Percentiles rank a stretch among this genome's conserved stretches.
Conservation (phyloP, 1,140 invertebrate genomes). For the Eubasilissa regina region DNA sequence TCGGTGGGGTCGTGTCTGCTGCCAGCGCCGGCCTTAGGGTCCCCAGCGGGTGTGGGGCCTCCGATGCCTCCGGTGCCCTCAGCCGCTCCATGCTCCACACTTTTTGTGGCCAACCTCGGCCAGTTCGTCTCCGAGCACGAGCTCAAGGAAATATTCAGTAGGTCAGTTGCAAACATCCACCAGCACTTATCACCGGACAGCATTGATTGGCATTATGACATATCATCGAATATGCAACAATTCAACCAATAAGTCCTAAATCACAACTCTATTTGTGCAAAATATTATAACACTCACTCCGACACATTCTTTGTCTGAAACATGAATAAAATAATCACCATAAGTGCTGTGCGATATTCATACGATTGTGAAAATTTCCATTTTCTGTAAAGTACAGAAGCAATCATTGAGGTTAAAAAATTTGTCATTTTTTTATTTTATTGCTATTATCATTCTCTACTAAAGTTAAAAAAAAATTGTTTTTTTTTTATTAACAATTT, state of each 20-base stretch:
- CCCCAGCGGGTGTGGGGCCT: constrained; percentile 87
- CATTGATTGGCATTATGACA: background rate
- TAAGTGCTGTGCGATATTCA: too few species aligned
- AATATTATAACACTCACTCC: too few species aligned
- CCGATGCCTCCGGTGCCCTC: constrained; percentile 81
- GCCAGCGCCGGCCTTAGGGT: constrained; percentile 84
- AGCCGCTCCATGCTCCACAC: constrained; percentile 94
- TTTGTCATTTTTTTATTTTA: too few species aligned
- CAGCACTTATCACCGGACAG: constrained; percentile 42
- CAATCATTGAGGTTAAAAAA: too few species aligned
- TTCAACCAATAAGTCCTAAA: background rate
- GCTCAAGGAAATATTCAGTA: constrained; percentile 97
- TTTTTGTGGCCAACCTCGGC: constrained; percentile 97
- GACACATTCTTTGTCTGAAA: too few species aligned
- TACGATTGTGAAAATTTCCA: too few species aligned
- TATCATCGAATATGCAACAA: constrained; percentile 32
- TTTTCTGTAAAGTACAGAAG: too few species aligned
- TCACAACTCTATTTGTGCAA: too few species aligned
- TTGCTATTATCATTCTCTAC: too few species aligned
- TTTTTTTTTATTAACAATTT: too few species aligned
- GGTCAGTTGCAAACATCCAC: constrained; percentile 73
- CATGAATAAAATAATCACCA: too few species aligned
- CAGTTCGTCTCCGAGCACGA: constrained; percentile 97
- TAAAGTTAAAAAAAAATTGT: too few species aligned
- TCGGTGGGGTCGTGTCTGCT: constrained; percentile 86